Evolutionary conservation across 2,888 invertebrate species (phyloP).

Genomic region (Macaria liturata): DNA sequence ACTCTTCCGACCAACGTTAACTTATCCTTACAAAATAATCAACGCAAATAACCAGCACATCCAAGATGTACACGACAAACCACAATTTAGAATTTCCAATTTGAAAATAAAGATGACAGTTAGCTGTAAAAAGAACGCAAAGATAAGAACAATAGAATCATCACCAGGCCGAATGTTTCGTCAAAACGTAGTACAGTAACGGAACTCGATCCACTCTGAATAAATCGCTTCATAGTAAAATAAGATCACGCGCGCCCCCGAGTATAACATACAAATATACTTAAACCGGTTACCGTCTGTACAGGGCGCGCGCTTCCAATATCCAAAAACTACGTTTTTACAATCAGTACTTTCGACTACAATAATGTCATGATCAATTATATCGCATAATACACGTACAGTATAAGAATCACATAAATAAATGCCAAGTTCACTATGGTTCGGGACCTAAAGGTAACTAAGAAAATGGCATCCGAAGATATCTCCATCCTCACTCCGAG

Average conservation of each 20-base stretch:
- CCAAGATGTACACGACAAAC: conserved; percentile 50
- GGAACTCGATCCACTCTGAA: conserved; percentile 82
- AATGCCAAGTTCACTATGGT: conserved; percentile 81
- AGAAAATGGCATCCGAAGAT: conserved; percentile 79
- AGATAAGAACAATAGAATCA: conserved; percentile 30
- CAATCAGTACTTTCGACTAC: conserved; percentile 69
- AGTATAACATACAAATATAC: conserved; percentile 64
- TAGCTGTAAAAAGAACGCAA: conserved; percentile 26
- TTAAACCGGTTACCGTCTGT: conserved; percentile 52
- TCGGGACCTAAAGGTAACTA: conserved; percentile 79
- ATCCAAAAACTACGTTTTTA: conserved; percentile 65
- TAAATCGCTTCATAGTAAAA: conserved; percentile 67
- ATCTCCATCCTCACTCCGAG: conserved; percentile 48
- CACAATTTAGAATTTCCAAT: conserved; percentile 57
- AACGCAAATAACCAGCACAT: conserved; percentile 56
- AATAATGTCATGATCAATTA: conserved; percentile 73
- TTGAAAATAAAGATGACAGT: conserved; percentile 26
- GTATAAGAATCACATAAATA: conserved; percentile 79
- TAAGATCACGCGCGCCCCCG: conserved; percentile 60
- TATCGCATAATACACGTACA: conserved; percentile 73
- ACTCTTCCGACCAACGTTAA: conserved; percentile 49
- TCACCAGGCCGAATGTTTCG: conserved; percentile 58
- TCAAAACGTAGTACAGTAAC: conserved; percentile 70
- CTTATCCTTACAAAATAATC: conserved; percentile 69
- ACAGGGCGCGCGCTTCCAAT: conserved; percentile 60